A percentile compares a stretch with the other conserved stretches of the same genome.
phyloP scores from a whole-genome alignment of 2,888 invertebrate genomes.

The Pimpla rufipes region DNA sequence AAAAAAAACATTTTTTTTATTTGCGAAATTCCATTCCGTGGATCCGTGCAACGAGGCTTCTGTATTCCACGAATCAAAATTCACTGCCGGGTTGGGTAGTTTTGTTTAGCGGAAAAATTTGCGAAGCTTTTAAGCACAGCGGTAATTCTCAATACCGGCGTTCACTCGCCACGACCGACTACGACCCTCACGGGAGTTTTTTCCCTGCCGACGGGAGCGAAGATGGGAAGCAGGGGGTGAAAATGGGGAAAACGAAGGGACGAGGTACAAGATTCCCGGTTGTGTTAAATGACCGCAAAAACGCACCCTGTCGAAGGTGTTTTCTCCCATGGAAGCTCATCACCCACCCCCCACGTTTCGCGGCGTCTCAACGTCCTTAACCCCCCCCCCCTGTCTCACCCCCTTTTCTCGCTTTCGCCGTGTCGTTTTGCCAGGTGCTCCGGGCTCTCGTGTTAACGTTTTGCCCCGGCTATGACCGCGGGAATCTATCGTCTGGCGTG shows the following conservation, averaged over 20 bases:
- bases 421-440: conserved; percentile 19
- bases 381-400: not conserved
- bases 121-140: conserved; percentile 28
- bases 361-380: conserved; percentile 5
- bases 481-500: conserved; percentile 26
- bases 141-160: conserved; percentile 3
- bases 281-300: conserved; percentile 64
- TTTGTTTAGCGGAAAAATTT: conserved; percentile 15
- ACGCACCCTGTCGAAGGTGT: conserved; percentile 51
- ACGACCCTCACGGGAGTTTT: conserved; percentile 29
- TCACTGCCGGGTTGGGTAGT: not conserved
- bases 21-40: no score
- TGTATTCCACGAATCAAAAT: not conserved
- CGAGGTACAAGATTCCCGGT: conserved; percentile 49
- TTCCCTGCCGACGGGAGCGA: conserved; percentile 4
- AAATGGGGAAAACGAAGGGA: conserved; percentile 5
- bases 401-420: conserved; percentile 26
- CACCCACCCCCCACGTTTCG: conserved; percentile 14
- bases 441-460: conserved; percentile 25
- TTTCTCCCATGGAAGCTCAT: conserved; percentile 60
- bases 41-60: not conserved
- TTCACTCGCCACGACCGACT: not conserved
- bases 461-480: not conserved
- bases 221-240: conserved; percentile 9
- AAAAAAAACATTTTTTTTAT: no score